Conservation (phyloP, 2,888 invertebrate genomes). For the Pardosa pseudoannulata region DNA sequence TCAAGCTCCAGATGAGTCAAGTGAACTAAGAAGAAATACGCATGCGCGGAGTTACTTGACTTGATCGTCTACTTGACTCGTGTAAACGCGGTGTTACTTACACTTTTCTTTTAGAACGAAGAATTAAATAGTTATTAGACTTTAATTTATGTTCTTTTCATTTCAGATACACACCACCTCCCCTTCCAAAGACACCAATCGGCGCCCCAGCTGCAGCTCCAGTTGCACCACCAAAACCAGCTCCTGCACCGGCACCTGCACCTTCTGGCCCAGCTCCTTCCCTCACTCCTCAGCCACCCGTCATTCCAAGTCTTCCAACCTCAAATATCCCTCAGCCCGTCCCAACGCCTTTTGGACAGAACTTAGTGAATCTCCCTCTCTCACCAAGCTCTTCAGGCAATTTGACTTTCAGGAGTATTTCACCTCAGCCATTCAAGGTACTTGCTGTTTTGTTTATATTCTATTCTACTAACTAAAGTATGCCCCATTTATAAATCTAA, state of each 20-base stretch:
- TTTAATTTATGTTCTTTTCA: too few species aligned
- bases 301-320: slow-evolving; percentile 18
- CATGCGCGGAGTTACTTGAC: too few species aligned
- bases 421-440: slow-evolving; percentile 64
- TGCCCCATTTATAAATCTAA: too few species aligned
- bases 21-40: too few species aligned
- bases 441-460: too few species aligned
- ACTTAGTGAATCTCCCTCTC: slow-evolving; percentile 34
- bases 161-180: not conserved
- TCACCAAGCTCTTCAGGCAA: slow-evolving; percentile 56
- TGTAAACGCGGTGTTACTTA: too few species aligned
- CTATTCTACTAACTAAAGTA: too few species aligned
- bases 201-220: slow-evolving; percentile 17
- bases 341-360: slow-evolving; percentile 26
- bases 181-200: not conserved
- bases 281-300: slow-evolving; percentile 30
- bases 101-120: too few species aligned
- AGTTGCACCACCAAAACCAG: not conserved
- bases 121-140: too few species aligned
- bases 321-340: slow-evolving; percentile 21
- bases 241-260: not conserved
- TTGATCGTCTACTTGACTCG: too few species aligned
- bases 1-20: too few species aligned
- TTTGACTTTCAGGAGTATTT: slow-evolving; percentile 60
- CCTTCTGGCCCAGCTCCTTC: not conserved